Evolutionary conservation across 2,888 invertebrate species (phyloP), one percentile per base, ranked within the genome.

Genomic region (Sarcophaga carnaria): DNA sequence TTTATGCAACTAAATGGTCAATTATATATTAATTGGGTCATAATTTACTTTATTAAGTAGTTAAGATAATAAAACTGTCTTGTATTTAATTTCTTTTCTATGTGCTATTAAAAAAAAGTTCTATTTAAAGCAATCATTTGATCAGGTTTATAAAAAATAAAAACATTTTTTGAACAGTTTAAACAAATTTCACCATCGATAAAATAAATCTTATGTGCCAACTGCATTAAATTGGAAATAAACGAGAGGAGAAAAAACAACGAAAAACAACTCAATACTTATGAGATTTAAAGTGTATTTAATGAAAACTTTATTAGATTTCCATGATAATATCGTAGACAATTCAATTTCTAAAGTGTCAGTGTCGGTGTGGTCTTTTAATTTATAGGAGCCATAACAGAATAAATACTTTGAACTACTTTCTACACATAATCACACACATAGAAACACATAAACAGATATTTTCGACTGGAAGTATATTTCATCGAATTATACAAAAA

Each of bases 121-220:
- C 8, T 63, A 74, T 62, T 74, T 47, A 8, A 63, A 10, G 4
- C 62, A 25, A 74, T 47, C 11, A 47, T 75, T 66, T 76, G 4
- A 75, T 37, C 37, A 37, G 37, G 37, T 37, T 37, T 37, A 37
- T 10, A 37, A 8, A 8, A 37, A 37, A 37, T 37, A 37, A 37
- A 37, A 10, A 37, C 2, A 37, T 37, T 8, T 37, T 37, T 8
- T 4, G 10, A 37, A 37, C 2, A 1, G 0, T 37, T 47, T 6
- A 10, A 11, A 12, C 49, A 49, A 78, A 78, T 60, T 60, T 47
- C 20, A 70, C 70, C 47, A 70, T 37, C 37, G 37, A 62, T 49
- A 27, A 63, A n/a, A 78, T 54, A 54, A 64, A 71, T 63, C 27
- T 54, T 60, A 70, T 78, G 69, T 37, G 71, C 17, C 67, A 81